Percentiles rank a stretch among this genome's conserved stretches.
phyloP scores from a whole-genome alignment of 2,888 invertebrate species.

The Leistus spinibarbis region DNA sequence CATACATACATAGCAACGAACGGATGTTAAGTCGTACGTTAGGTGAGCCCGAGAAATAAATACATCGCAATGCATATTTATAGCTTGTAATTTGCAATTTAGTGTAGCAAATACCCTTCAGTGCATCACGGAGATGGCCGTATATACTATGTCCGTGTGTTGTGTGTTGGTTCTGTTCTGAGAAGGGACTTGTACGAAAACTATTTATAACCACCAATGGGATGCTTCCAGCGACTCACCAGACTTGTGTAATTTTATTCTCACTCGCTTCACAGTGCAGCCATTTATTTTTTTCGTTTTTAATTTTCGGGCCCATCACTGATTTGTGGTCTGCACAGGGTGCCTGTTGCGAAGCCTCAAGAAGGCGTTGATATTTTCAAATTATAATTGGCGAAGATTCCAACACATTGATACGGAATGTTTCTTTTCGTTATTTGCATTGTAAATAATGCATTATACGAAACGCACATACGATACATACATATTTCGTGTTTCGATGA shows the following conservation, averaged over 20 bases:
- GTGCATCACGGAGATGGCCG: not conserved
- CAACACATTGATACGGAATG: conserved; percentile 23
- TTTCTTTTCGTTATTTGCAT: conserved; percentile 14
- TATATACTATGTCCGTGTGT: not conserved
- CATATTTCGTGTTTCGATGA: not conserved
- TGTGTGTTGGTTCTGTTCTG: conserved; percentile 8
- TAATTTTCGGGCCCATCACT: conserved; percentile 16
- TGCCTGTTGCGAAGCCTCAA: conserved; percentile 21
- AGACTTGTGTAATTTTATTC: not conserved
- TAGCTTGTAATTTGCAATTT: conserved; percentile 32
- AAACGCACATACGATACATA: not conserved
- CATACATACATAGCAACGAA: not conserved
- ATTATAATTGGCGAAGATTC: conserved; percentile 37
- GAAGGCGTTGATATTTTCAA: conserved; percentile 34
- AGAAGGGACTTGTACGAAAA: conserved; percentile 23
- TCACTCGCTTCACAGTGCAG: not conserved
- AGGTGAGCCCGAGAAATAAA: conserved; percentile 26
- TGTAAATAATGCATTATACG: not conserved
- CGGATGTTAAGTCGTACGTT: conserved; percentile 3
- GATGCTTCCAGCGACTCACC: conserved; percentile 18
- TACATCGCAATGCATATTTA: conserved; percentile 31
- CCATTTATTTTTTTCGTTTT: conserved; percentile 19
- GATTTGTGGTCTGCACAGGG: conserved; percentile 30
- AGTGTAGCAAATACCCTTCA: conserved; percentile 23
- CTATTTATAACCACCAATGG: conserved; percentile 23